Percentiles rank a stretch among this genome's conserved stretches.
Conservation (phyloP, 2,888 invertebrate genomes). For the Osmoderma eremita region DNA sequence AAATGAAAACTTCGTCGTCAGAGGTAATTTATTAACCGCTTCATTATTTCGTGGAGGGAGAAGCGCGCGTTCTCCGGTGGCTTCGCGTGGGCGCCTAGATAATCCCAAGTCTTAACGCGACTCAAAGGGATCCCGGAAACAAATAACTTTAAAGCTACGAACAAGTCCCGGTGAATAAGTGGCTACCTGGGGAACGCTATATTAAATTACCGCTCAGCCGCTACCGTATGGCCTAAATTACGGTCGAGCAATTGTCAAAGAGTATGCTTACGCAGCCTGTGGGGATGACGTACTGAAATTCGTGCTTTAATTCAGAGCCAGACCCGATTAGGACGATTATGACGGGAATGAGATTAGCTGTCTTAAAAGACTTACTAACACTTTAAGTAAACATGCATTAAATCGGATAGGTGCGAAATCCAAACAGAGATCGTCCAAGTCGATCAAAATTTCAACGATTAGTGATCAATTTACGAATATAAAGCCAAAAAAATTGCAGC, state of each 20-base stretch:
- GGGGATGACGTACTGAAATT: conserved; percentile 21
- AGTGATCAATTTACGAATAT: too few species aligned
- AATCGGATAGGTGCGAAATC: too few species aligned
- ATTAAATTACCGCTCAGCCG: conserved; percentile 37
- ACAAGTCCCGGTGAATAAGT: conserved; percentile 35
- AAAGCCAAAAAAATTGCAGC: too few species aligned
- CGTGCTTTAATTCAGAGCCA: conserved; percentile 24
- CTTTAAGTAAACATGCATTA: too few species aligned
- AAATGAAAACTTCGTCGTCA: background rate
- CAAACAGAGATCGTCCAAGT: too few species aligned
- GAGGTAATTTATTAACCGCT: conserved; percentile 33
- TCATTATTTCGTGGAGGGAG: conserved; percentile 28
- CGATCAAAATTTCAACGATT: too few species aligned
- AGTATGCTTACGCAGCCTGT: conserved; percentile 16
- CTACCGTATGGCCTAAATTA: conserved; percentile 33
- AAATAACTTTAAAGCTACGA: conserved; percentile 43
- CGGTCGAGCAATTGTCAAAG: conserved; percentile 34
- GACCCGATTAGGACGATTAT: conserved; percentile 16
- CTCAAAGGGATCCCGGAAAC: conserved; percentile 44
- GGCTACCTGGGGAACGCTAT: conserved; percentile 36
- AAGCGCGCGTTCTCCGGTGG: background rate
- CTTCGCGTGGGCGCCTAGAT: conserved; percentile 42
- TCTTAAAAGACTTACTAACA: too few species aligned
- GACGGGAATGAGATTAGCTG: too few species aligned
- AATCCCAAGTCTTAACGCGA: conserved; percentile 48